These are phyloP conservation scores for Schizothorax lantsangensis DNA, from an alignment of 2,797 vertebrate species.

Conservation along the genomic window DNA sequence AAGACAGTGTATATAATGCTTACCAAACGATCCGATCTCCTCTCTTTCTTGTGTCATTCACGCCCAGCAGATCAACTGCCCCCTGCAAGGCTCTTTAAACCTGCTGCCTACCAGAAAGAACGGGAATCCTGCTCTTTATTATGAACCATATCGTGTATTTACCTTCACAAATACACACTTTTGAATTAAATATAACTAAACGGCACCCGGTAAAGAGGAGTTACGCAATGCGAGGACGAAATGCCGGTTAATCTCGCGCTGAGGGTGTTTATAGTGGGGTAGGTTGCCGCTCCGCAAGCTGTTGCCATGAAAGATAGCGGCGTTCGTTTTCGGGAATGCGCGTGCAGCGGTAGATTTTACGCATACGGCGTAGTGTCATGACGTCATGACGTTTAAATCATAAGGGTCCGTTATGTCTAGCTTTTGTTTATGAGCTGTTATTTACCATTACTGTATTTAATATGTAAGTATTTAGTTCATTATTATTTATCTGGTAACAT, in stretches of 20 bases:
- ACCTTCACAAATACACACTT: background rate
- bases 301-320: slow-evolving; percentile 44
- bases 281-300: slow-evolving; percentile 32
- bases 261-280: slow-evolving; percentile 28
- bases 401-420: background rate
- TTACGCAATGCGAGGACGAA: slow-evolving; percentile 35
- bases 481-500: background rate
- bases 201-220: slow-evolving; percentile 2
- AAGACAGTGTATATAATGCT: background rate
- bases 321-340: slow-evolving; percentile 23
- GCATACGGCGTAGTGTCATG: background rate
- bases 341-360: slow-evolving; percentile 5
- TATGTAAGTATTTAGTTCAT: background rate
- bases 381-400: slow-evolving; percentile 21
- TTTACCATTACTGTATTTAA: background rate
- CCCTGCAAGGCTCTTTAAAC: slow-evolving; percentile 41
- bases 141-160: slow-evolving; percentile 2
- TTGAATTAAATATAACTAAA: slow-evolving; percentile 9
- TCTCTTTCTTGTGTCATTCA: slow-evolving; percentile 64
- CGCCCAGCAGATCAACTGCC: slow-evolving; percentile 59
- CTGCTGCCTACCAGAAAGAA: slow-evolving; percentile 22
- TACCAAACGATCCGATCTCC: slow-evolving; percentile 49
- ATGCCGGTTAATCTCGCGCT: slow-evolving; percentile 42
- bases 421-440: background rate
- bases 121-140: background rate